Conservation (phyloP, 1,140 invertebrate genomes). For the Drosophila mayri region DNA sequence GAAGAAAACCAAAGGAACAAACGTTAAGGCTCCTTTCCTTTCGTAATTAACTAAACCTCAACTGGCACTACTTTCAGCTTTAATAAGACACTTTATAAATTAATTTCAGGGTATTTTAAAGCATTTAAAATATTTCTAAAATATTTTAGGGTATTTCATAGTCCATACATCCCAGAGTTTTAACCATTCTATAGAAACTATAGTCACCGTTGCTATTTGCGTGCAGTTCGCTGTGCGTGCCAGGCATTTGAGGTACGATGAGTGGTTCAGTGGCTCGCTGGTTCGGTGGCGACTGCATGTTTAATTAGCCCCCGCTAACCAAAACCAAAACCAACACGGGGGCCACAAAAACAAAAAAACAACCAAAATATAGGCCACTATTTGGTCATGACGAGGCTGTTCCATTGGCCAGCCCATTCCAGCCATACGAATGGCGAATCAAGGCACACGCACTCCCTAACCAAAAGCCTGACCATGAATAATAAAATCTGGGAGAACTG, state of each 20-base stretch:
- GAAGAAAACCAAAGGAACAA: too few relatives aligned
- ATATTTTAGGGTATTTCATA: neutral
- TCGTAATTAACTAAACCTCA: neutral
- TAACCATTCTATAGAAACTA: neutral
- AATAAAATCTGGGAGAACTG: constrained; percentile 9
- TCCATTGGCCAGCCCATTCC: constrained; percentile 27
- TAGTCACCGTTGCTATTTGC: constrained; percentile 37
- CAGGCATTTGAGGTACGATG: constrained; percentile 13
- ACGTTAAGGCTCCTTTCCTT: too few relatives aligned
- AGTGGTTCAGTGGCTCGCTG: constrained; percentile 16
- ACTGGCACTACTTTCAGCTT: too few relatives aligned
- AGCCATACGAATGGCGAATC: constrained; percentile 31
- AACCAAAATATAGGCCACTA: constrained; percentile 55
- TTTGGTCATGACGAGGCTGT: constrained; percentile 50
- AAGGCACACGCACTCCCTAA: constrained; percentile 16
- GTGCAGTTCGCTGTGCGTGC: constrained; percentile 42
- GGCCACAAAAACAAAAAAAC: constrained; percentile 19
- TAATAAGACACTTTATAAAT: neutral
- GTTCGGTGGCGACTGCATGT: constrained; percentile 55
- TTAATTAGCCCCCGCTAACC: constrained; percentile 71
- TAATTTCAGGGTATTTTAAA: neutral
- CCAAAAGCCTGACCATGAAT: constrained; percentile 24
- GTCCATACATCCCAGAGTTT: too few relatives aligned
- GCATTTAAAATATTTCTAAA: neutral
- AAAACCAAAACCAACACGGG: constrained; percentile 25